phyloP scores from a whole-genome alignment of 2,797 vertebrate genomes.

The Pseudomugil tenellus region DNA sequence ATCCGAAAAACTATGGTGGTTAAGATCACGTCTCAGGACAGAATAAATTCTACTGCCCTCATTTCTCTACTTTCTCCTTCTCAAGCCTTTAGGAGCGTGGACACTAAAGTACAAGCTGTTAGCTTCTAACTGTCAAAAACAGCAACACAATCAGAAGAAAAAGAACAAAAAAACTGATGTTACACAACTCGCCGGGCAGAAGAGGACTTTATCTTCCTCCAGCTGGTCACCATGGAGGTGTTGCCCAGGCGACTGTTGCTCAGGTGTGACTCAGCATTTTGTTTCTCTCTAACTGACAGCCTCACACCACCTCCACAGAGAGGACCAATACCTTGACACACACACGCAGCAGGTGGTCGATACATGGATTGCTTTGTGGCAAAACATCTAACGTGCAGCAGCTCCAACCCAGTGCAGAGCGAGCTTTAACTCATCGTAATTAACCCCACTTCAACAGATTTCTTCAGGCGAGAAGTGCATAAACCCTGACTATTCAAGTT shows the following conservation, averaged over 20 bases:
- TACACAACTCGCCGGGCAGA: conserved; percentile 38
- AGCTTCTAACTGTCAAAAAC: conserved; percentile 12
- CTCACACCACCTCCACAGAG: conserved; percentile 43
- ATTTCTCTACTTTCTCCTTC: neutral
- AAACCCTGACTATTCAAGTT: neutral
- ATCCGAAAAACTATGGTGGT: neutral
- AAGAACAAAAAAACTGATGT: conserved; percentile 32
- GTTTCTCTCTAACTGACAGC: conserved; percentile 9
- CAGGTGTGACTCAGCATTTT: conserved; percentile 77
- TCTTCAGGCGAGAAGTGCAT: neutral
- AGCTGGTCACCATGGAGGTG: conserved; percentile 62
- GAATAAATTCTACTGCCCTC: neutral
- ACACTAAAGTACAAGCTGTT: neutral
- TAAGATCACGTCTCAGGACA: neutral
- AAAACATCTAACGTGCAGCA: conserved; percentile 23
- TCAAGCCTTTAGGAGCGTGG: neutral
- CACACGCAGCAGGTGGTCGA: conserved; percentile 18
- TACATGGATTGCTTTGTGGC: conserved; percentile 18
- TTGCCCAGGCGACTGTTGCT: conserved; percentile 69
- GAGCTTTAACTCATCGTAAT: conserved; percentile 9
- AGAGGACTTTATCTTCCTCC: conserved; percentile 43
- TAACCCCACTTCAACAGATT: conserved; percentile 4
- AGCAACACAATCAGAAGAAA: conserved; percentile 11
- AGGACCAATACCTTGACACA: conserved; percentile 18
- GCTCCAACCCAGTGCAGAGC: conserved; percentile 7